These are phyloP conservation scores for Drosophila conformis DNA, from an alignment of 2,888 invertebrate genomes.

Conservation along the genomic window DNA sequence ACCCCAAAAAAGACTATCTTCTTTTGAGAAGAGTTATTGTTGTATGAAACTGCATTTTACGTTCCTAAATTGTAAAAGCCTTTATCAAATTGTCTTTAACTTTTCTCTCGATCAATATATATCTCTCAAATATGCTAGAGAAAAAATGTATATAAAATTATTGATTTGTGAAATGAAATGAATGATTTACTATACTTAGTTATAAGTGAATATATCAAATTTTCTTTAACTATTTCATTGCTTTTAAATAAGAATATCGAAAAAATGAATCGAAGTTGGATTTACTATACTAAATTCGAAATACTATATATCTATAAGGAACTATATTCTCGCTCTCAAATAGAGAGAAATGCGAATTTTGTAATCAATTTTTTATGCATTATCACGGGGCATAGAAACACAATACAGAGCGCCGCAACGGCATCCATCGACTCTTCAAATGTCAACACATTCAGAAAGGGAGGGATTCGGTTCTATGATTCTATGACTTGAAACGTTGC, in stretches of 20 bases:
- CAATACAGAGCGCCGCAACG: slow-evolving; percentile 3
- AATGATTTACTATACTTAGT: background rate
- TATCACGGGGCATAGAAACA: slow-evolving; percentile 1
- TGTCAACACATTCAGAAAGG: slow-evolving; percentile 47
- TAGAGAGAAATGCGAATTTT: no score
- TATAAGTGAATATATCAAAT: background rate
- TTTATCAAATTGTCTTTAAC: background rate
- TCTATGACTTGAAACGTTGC: slow-evolving; percentile 50
- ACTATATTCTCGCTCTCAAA: no score
- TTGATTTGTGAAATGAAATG: background rate
- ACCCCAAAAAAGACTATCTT: background rate
- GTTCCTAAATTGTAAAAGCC: background rate
- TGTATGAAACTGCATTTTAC: background rate
- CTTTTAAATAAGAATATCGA: no score
- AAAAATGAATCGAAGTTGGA: no score
- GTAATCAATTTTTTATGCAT: background rate
- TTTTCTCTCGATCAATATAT: background rate
- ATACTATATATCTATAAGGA: no score
- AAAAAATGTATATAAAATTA: background rate
- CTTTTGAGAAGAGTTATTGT: background rate
- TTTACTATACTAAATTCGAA: no score
- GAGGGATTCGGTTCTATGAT: slow-evolving; percentile 21
- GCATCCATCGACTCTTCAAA: slow-evolving; percentile 51
- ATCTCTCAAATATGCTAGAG: no score
- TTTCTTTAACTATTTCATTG: no score